A percentile compares a stretch with the other conserved stretches of the same genome.
Evolutionary conservation across 2,797 vertebrate species (phyloP).

Genomic region (Ambastaia sidthimunki): DNA sequence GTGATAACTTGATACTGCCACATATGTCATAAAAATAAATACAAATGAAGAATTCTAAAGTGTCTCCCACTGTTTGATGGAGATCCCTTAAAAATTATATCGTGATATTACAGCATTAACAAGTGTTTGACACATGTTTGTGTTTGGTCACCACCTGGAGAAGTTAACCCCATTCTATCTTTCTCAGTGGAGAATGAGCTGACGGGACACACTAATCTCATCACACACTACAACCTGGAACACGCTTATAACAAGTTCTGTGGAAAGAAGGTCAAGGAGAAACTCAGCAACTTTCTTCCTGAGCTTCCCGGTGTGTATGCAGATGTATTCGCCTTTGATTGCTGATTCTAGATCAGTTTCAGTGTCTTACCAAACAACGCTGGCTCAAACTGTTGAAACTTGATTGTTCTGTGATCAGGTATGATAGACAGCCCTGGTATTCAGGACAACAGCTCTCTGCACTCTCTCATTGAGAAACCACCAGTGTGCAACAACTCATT

Average conservation of each 20-base stretch:
- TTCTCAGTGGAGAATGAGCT: conserved; percentile 88
- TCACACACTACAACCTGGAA: conserved; percentile 96
- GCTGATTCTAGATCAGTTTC: background rate
- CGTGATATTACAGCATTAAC: background rate
- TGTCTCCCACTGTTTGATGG: too few relatives aligned
- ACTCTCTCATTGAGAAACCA: conserved; percentile 94
- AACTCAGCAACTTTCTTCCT: conserved; percentile 96
- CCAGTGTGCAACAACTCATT: conserved; percentile 95
- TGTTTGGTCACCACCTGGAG: too few relatives aligned
- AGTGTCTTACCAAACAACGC: background rate
- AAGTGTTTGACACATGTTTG: background rate
- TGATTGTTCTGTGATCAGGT: conserved; percentile 67
- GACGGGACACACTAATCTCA: conserved; percentile 96
- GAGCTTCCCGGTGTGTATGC: conserved; percentile 85
- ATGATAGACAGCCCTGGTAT: conserved; percentile 96
- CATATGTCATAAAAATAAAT: too few relatives aligned
- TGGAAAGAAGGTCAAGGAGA: conserved; percentile 98
- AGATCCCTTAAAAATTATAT: too few relatives aligned
- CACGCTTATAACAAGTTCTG: conserved; percentile 98
- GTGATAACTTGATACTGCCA: too few relatives aligned
- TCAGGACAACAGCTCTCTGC: conserved; percentile 94
- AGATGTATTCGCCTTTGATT: background rate
- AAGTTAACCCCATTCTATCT: too few relatives aligned
- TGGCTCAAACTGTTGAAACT: background rate
- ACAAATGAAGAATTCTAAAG: too few relatives aligned